These are phyloP conservation scores for Diplazon laetatorius DNA, from an alignment of 2,888 invertebrate genomes.

Conservation along the genomic window DNA sequence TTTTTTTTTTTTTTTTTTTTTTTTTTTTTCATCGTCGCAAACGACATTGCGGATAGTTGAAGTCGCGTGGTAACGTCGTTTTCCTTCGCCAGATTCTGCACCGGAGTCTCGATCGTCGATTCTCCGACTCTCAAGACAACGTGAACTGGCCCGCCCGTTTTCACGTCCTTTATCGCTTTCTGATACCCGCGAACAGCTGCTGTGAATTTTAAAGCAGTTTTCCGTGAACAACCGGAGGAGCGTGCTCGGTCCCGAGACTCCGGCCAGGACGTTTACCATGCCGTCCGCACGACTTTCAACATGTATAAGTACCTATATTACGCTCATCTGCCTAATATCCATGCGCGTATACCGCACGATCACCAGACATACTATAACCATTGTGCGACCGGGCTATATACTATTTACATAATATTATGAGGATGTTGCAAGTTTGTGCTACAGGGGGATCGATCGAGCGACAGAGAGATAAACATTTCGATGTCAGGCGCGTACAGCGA, in stretches of 20 bases:
- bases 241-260: slow-evolving; percentile 18
- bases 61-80: too few relatives aligned
- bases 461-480: slow-evolving; percentile 19
- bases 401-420: slow-evolving; percentile 55
- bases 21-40: slow-evolving; percentile 4
- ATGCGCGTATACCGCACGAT: slow-evolving; percentile 17
- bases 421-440: slow-evolving; percentile 43
- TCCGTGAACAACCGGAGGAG: not conserved
- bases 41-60: not conserved
- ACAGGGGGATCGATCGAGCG: slow-evolving; percentile 20
- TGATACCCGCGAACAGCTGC: slow-evolving; percentile 60
- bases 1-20: too few relatives aligned
- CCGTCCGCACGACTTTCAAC: slow-evolving; percentile 13
- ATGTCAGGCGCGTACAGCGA: not conserved
- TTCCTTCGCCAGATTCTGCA: too few relatives aligned
- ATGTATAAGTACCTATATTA: slow-evolving; percentile 45
- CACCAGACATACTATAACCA: slow-evolving; percentile 33
- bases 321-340: slow-evolving; percentile 42
- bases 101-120: slow-evolving; percentile 36
- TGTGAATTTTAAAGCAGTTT: slow-evolving; percentile 56
- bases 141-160: slow-evolving; percentile 39
- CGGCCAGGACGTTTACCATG: slow-evolving; percentile 28
- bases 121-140: slow-evolving; percentile 47
- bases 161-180: slow-evolving; percentile 60
- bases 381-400: slow-evolving; percentile 35